Evolutionary conservation across 1,140 invertebrate genomes (phyloP).

Genomic region (Drosophila saltans): DNA sequence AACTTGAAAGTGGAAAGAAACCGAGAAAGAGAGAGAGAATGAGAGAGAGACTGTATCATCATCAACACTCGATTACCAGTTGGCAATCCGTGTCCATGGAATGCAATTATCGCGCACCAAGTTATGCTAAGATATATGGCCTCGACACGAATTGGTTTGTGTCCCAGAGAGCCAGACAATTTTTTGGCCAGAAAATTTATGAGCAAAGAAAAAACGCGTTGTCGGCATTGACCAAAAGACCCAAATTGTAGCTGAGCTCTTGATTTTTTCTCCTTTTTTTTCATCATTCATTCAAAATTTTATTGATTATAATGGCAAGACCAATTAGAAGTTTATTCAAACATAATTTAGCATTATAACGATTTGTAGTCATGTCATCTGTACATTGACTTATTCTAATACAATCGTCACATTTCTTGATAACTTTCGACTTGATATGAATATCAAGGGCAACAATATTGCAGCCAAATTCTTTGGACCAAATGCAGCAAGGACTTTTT

Average conservation of each 20-base stretch:
- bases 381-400: neutral
- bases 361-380: neutral
- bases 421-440: neutral
- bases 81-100: conserved; percentile 41
- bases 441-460: neutral
- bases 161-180: conserved; percentile 31
- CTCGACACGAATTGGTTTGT: neutral
- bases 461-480: neutral
- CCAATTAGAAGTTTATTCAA: conserved; percentile 18
- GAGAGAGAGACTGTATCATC: conserved; percentile 11
- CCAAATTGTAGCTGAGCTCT: conserved; percentile 14
- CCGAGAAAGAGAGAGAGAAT: conserved; percentile 9
- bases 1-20: conserved; percentile 60
- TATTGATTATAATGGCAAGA: neutral
- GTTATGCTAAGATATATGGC: conserved; percentile 78
- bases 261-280: neutral
- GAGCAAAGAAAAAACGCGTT: neutral
- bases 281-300: conserved; percentile 4
- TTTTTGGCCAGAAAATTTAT: conserved; percentile 66
- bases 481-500: neutral
- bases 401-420: neutral
- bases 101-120: conserved; percentile 79
- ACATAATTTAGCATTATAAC: neutral
- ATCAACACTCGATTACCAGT: conserved; percentile 3
- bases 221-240: conserved; percentile 62